Conservation (phyloP, 2,888 invertebrate genomes). For the Dasypolia templi region DNA sequence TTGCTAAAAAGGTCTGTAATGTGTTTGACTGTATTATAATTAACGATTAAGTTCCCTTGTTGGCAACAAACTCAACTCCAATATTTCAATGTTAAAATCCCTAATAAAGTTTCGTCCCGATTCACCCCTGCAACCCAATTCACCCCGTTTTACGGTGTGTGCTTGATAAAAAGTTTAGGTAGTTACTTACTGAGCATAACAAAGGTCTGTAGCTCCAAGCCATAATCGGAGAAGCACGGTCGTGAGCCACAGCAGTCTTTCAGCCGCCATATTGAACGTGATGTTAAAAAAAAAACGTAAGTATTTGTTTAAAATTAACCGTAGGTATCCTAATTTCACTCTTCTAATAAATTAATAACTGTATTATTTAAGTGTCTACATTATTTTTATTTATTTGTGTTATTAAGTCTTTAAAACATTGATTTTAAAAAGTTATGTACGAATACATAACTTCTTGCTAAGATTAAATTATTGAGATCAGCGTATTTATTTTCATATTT, state of each 20-base stretch:
- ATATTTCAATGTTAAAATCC: too few species aligned
- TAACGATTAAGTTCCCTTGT: too few species aligned
- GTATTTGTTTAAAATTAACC: constrained; percentile 5
- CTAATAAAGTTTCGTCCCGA: too few species aligned
- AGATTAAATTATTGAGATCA: background rate
- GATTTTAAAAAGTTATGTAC: constrained; percentile 53
- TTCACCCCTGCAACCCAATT: too few species aligned
- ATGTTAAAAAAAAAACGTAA: constrained; percentile 33
- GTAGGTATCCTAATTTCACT: constrained; percentile 25
- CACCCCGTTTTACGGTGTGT: too few species aligned
- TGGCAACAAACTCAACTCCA: too few species aligned
- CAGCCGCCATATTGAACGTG: constrained; percentile 79
- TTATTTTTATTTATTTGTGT: constrained; percentile 11
- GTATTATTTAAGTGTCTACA: constrained; percentile 29
- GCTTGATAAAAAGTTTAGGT: constrained; percentile 7
- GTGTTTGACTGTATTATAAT: too few species aligned
- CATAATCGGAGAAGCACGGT: constrained; percentile 83
- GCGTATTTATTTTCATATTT: background rate
- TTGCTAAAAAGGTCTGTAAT: too few species aligned
- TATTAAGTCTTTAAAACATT: background rate
- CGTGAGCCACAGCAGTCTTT: constrained; percentile 81
- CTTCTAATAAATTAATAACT: constrained; percentile 3
- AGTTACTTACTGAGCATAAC: constrained; percentile 88
- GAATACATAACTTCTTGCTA: constrained; percentile 35
- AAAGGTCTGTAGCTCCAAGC: constrained; percentile 87